These are phyloP conservation scores for Puffinus mauretanicus DNA, from an alignment of 2,113 vertebrate genomes.

Conservation along the genomic window DNA sequence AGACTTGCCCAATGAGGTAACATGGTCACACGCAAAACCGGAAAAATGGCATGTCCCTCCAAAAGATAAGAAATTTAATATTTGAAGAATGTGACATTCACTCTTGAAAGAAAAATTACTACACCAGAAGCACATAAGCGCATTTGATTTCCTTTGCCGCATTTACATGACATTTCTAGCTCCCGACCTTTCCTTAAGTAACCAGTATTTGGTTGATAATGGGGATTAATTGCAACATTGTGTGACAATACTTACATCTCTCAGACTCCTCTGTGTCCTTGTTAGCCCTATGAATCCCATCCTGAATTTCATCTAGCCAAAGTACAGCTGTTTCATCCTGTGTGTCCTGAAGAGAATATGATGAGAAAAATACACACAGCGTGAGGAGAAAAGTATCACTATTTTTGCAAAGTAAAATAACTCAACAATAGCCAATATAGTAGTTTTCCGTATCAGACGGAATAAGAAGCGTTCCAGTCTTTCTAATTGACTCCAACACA, in stretches of 20 bases:
- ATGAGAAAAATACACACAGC: background rate
- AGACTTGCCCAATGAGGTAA: background rate
- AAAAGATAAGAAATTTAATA: background rate
- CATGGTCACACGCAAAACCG: background rate
- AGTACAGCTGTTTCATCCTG: conserved; percentile 93
- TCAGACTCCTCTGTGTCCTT: conserved; percentile 89
- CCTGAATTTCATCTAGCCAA: conserved; percentile 98
- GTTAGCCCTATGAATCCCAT: conserved; percentile 86
- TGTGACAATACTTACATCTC: conserved; percentile 77
- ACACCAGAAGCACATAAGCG: background rate
- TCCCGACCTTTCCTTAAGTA: background rate
- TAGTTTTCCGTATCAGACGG: background rate
- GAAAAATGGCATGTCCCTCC: background rate
- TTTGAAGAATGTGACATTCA: background rate
- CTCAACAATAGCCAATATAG: background rate
- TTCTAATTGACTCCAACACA: background rate
- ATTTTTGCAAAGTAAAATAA: background rate
- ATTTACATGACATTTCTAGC: background rate
- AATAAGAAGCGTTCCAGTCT: background rate
- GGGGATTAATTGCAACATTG: background rate
- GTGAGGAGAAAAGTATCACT: background rate
- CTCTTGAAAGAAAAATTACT: background rate
- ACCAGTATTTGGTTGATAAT: background rate
- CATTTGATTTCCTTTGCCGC: background rate
- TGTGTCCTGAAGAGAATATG: conserved; percentile 80